Percentiles rank a stretch among this genome's conserved stretches.
Conservation (phyloP, 2,888 invertebrate species). For the Epistrophe eligans region DNA sequence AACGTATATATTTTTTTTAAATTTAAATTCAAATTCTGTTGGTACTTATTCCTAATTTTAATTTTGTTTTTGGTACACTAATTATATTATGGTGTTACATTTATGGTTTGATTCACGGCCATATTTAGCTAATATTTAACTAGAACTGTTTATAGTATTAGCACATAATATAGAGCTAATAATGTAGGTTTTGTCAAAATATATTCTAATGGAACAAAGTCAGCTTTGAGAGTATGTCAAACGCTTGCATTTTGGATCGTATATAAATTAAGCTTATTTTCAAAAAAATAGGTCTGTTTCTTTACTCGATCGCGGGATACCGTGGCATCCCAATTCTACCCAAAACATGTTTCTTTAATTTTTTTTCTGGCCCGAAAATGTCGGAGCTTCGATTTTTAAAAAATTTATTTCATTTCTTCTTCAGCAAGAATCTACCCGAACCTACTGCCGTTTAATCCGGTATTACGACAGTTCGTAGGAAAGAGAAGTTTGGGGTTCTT, state of each 20-base stretch:
- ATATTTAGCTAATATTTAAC: slow-evolving; percentile 32
- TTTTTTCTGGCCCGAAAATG: no score
- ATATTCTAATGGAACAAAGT: slow-evolving; percentile 44
- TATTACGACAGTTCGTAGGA: no score
- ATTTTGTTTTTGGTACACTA: not conserved
- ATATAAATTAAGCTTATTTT: no score
- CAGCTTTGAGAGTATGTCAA: slow-evolving; percentile 6
- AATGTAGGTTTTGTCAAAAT: slow-evolving; percentile 11
- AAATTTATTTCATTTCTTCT: no score
- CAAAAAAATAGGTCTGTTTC: no score
- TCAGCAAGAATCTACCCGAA: no score
- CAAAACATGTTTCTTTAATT: no score
- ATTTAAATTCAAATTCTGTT: not conserved
- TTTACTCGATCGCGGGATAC: no score
- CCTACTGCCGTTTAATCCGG: no score
- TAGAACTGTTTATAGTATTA: slow-evolving; percentile 9
- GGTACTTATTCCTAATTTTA: not conserved
- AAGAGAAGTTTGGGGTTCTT: no score
- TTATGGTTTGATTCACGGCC: slow-evolving; percentile 40
- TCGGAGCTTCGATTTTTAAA: no score
- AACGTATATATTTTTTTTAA: not conserved
- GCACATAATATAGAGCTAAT: slow-evolving; percentile 3
- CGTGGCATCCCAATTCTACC: no score
- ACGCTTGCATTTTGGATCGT: not conserved
- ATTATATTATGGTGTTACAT: slow-evolving; percentile 18